Percentiles rank a stretch among this genome's conserved stretches.
phyloP scores from a whole-genome alignment of 53 echinoderm and acorn worm species.

The Luidia sarsii region DNA sequence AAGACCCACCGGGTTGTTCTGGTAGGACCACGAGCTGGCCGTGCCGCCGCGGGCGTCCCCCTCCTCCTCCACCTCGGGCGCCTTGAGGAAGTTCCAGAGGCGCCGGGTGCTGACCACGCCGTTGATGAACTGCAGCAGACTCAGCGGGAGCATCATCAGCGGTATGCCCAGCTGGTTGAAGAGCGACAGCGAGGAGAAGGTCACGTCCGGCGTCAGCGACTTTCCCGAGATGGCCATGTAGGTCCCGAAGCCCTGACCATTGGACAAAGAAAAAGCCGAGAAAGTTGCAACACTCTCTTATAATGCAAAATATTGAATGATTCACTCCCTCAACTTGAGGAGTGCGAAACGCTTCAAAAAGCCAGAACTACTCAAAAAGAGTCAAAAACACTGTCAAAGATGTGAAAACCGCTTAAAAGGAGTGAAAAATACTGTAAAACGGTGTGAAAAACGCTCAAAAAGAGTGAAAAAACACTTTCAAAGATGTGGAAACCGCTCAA shows the following conservation, averaged over 20 bases:
- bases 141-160: constrained; percentile 41
- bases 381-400: no score
- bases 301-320: no score
- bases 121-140: constrained; percentile 59
- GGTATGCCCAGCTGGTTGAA: constrained; percentile 59
- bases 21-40: not conserved
- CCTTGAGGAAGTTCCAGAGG: constrained; percentile 46
- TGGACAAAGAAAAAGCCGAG: no score
- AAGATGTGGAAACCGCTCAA: no score
- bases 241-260: constrained; percentile 57
- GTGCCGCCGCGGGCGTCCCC: constrained; percentile 15
- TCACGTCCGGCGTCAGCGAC: constrained; percentile 76
- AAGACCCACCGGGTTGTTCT: not conserved
- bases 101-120: constrained; percentile 65
- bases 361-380: no score
- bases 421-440: no score
- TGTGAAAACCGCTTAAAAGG: no score
- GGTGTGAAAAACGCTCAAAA: no score
- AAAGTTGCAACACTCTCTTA: no score
- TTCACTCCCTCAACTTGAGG: no score
- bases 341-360: no score
- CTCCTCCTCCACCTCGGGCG: constrained; percentile 64
- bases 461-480: no score
- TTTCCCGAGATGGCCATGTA: constrained; percentile 53
- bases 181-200: constrained; percentile 69